Evolutionary conservation across 1,140 invertebrate genomes (phyloP).

Genomic region (Mizuhopecten yessoensis): DNA sequence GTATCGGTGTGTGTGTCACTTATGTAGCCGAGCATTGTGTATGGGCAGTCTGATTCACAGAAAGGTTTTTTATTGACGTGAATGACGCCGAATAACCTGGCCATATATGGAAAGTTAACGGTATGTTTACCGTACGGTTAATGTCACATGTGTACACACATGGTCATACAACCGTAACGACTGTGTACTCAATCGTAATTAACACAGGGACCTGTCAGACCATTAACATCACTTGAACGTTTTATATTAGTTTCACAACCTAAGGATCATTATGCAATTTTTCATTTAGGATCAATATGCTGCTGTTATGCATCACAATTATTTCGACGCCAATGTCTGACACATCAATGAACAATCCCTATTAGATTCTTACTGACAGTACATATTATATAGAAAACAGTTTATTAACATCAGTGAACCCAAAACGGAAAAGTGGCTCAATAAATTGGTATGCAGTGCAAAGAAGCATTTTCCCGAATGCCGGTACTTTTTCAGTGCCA

Average conservation of each 20-base stretch:
- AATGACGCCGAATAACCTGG: background rate
- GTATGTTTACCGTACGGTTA: background rate
- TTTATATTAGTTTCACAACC: background rate
- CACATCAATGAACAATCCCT: too few relatives aligned
- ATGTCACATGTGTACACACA: background rate
- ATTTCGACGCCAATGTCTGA: too few relatives aligned
- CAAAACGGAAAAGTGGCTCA: too few relatives aligned
- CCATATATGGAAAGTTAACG: background rate
- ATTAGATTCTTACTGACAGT: too few relatives aligned
- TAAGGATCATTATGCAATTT: background rate
- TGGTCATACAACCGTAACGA: background rate
- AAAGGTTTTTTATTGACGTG: slow-evolving; percentile 9
- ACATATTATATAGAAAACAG: too few relatives aligned
- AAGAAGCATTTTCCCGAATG: too few relatives aligned
- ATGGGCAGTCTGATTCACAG: background rate
- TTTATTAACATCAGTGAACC: too few relatives aligned
- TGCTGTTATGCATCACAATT: background rate
- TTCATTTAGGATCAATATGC: background rate
- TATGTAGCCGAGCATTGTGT: background rate
- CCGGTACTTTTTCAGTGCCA: too few relatives aligned
- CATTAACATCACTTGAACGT: background rate
- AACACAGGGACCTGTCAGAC: too few relatives aligned
- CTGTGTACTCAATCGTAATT: background rate
- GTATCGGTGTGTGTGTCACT: background rate
- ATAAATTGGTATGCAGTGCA: too few relatives aligned